Percentiles rank a stretch among this genome's conserved stretches.
Conservation (phyloP, 2,797 vertebrate genomes). For the Sitta carolinensis region DNA sequence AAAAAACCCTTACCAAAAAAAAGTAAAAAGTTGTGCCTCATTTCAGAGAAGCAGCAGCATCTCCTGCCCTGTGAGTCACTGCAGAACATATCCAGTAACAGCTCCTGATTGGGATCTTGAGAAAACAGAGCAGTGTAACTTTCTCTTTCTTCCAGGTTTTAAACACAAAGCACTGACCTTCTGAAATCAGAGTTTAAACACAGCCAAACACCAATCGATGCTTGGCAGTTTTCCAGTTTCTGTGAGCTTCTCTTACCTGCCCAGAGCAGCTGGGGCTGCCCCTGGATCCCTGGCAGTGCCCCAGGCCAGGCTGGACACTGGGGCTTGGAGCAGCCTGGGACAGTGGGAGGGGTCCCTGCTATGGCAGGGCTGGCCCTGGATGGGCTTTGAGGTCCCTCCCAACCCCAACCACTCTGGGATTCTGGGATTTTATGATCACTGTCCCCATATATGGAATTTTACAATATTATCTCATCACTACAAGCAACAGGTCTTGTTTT, state of each 20-base stretch:
- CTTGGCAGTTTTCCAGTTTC: background rate
- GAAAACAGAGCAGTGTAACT: background rate
- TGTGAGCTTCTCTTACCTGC: background rate
- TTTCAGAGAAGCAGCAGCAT: slow-evolving; percentile 23
- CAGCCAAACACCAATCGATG: background rate
- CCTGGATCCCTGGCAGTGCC: background rate
- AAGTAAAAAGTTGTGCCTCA: background rate
- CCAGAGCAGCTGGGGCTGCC: background rate
- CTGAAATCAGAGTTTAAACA: background rate
- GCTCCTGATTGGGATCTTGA: background rate
- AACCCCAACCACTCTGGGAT: background rate
- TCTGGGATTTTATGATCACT: background rate
- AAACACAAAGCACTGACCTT: background rate
- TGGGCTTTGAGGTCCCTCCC: background rate
- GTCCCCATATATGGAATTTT: background rate
- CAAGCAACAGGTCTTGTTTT: background rate
- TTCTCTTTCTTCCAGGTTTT: background rate
- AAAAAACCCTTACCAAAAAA: background rate
- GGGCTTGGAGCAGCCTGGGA: background rate
- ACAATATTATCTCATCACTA: background rate
- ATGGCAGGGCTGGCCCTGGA: background rate
- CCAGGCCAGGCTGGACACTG: accelerated
- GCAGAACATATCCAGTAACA: background rate
- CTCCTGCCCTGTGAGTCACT: slow-evolving; percentile 17
- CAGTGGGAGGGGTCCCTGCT: accelerated